Evolutionary conservation across 2,113 vertebrate species (phyloP).

Genomic region (Pedetes capensis): DNA sequence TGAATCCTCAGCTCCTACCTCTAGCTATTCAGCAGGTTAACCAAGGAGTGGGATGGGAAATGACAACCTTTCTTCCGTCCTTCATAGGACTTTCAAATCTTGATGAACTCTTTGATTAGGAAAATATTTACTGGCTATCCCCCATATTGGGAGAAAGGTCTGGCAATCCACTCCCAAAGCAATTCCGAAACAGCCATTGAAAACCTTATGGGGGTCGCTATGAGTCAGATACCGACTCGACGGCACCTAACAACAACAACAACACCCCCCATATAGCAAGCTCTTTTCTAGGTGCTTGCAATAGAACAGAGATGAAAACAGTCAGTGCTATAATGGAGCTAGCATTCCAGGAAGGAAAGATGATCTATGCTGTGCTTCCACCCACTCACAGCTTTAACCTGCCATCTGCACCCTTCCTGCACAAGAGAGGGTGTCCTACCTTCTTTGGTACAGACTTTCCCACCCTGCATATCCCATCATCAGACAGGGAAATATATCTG

Average conservation of each 20-base stretch:
- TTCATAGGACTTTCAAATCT: not conserved
- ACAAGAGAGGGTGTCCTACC: not conserved
- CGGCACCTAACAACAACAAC: no score
- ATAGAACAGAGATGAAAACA: not conserved
- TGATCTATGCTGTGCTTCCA: accelerated
- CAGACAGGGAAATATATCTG: not conserved
- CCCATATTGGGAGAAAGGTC: no score
- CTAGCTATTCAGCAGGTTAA: not conserved
- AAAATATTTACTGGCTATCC: not conserved
- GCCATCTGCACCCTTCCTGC: not conserved
- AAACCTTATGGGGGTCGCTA: no score
- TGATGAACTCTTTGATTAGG: not conserved
- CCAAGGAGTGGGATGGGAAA: not conserved
- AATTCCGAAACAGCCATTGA: no score
- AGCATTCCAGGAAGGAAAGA: accelerated
- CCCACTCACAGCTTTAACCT: accelerated
- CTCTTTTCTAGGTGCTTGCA: not conserved
- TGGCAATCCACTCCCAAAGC: no score
- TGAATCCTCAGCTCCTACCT: not conserved
- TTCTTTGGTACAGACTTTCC: not conserved
- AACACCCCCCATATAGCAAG: no score
- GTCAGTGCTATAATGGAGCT: not conserved
- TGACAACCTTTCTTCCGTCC: not conserved
- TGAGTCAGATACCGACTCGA: no score
- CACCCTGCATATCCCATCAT: not conserved